phyloP scores from a whole-genome alignment of 2,113 vertebrate genomes.

The Neomonachus schauinslandi region DNA sequence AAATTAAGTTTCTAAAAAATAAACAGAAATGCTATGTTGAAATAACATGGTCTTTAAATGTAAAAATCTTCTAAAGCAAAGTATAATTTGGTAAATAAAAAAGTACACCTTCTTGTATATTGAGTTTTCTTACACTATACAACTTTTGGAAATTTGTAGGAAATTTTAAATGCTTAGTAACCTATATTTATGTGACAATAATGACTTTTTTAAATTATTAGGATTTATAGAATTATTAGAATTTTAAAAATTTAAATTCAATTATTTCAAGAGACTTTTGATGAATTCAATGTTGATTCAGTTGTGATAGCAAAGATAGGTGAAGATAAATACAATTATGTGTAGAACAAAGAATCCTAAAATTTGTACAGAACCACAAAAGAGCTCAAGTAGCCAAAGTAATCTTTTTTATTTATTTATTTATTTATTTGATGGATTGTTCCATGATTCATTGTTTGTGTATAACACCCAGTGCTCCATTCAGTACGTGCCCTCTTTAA shows the following conservation, averaged over 20 bases:
- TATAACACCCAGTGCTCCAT: too few relatives aligned
- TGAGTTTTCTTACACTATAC: conserved; percentile 3
- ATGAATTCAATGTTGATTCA: neutral
- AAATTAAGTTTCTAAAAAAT: neutral
- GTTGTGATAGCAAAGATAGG: neutral
- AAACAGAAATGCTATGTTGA: neutral
- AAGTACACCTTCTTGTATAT: neutral
- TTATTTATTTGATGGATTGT: too few relatives aligned
- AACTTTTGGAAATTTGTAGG: conserved; percentile 3
- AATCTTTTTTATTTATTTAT: neutral
- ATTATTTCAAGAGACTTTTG: neutral
- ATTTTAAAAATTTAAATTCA: neutral
- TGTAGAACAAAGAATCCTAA: neutral
- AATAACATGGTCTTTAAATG: neutral
- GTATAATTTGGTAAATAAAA: neutral
- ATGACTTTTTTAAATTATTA: conserved; percentile 1
- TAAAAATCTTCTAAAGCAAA: conserved; percentile 31
- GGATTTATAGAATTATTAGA: neutral
- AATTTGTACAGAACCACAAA: neutral
- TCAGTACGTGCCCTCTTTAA: too few relatives aligned
- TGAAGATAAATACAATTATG: neutral
- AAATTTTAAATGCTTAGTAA: conserved; percentile 1
- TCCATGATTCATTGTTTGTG: too few relatives aligned
- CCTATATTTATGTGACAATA: neutral
- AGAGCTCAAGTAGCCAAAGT: neutral